Base-by-base conservation (phyloP, 2,113 vertebrate genomes). In the western clawed frog (Xenopus tropicalis) region DNA sequence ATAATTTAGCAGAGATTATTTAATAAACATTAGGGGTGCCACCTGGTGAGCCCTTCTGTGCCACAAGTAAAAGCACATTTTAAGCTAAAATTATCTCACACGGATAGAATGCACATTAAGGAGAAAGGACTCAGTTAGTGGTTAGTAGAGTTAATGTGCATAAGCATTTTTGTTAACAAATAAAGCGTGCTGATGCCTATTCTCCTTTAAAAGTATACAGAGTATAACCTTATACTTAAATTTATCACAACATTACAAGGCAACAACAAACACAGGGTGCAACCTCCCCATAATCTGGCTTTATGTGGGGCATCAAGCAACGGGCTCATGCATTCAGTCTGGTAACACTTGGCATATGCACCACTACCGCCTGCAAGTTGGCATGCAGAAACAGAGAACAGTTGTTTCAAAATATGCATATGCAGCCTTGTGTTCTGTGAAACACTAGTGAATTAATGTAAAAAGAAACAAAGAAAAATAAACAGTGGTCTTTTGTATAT, bases 301-400 rank as follows among this genome's bases (percentile, higher is more conserved):
- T 96, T 88, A 91, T 96, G 96, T 98, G 95, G 95, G 96, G 95
- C 95, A 95, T 93, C 92, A 95, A 94, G 94, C 94, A 94, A 90
- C 89, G 91, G 92, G 84, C 79, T 96, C 96, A 98, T 98, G 97
- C 97, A 98, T 91, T 92, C 91, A 85, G 79, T 92, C 89, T 90
- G 66, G 48, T 90, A 93, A 91, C 82, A 86, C 85, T 91, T 90
- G 87, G 89, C 87, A 85, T 88, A 91, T 80, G 89, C 92, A 89
- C 85, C 79, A 84, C 89, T 90, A 91, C 91, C 80, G 76, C 85
- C 93, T 91, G 89, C 78, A 74, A 85, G 89, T 87, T 86, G 48
- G 91, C 95, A 98, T 98, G 96, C 96, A 96, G 90, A 78, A 71
- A 82, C 83, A 83, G 62, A 74, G 61, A 82, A 83, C 74, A 82